Base-by-base conservation (phyloP, 2,888 invertebrate species). In the Toxonevra muliebris region DNA sequence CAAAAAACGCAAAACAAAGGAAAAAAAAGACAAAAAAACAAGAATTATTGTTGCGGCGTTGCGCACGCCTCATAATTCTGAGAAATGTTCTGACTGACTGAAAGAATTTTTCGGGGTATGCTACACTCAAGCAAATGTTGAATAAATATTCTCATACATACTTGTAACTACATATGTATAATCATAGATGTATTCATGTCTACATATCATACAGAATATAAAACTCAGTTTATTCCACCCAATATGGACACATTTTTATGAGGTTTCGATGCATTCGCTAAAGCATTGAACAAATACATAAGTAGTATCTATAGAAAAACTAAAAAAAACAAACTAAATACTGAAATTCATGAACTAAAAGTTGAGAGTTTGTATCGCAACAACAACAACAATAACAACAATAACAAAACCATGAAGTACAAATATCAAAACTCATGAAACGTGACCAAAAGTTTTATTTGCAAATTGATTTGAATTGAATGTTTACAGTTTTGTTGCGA, bases 371-470 rank as follows among this genome's bases (percentile, higher is more conserved):
- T 50, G 30, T 48, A 48, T 1, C 19, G 30, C 19, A 30, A 59
- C 13, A 11, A 58, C 1, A 42, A 17, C 1, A 15, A 55, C n/a
- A 48, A 12, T 40, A 45, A 63, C 17, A 45, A 9, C 9, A 57
- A 11, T 1, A 57, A 40, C 15, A 40, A 40, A n/a, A 57, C 15
- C 10, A 57, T 10, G 40, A 40, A 20, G 15, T 13, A 19, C 17
- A 57, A 41, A 57, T n/a, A n/a, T 57, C 41, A 15, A n/a, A 62
- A 20, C 58, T 58, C 65, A 61, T 61, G 57, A 57, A 70, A 70
- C 70, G 70, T 70, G 70, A 65, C 68, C 70, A 68, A 58, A 30
- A 59, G 48, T 62, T 58, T 43, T 43, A 59, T 57, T 70, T 65
- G 55, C 43, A 48, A 57, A 59, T n/a, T 43, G 61, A 55, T 61